Base-by-base conservation (phyloP, 2,888 invertebrate genomes). In the Branchipolynoe longqiensis region DNA sequence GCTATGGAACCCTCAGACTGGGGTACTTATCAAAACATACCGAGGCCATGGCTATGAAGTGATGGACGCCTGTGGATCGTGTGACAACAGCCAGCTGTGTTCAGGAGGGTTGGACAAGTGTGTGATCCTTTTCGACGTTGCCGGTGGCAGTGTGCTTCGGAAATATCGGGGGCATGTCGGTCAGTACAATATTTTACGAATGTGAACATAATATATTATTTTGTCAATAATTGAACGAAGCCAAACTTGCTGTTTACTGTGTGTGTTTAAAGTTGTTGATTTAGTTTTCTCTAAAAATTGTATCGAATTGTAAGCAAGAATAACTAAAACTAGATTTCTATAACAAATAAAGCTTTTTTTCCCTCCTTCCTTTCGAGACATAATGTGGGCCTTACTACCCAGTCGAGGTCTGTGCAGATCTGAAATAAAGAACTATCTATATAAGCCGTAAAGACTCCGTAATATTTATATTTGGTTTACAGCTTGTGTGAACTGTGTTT, bases 61-160 rank as follows among this genome's bases (percentile, higher is more conserved):
- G 0, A 88, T 94, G 64, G 94, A 94, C 90, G 94, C 93, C 3
- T 91, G 91, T 81, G 90, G 91, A 0, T 98, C 98, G 0, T 97
- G 97, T 90, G 99, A 99, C 91, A 99, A 98, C 90, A 92, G 97
- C 89, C 96, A 97, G 91, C 96, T 99, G 85, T 95, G 97, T 48
- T 98, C 98, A 0, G 96, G 97, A 85, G 98, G 98, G 82, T 95
- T 96, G 86, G 99, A 99, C 94, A 98, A 98, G 94, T 97, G 97
- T 25, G 96, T 99, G 0, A 97, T 98, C 85, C 93, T 98, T 41
- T 99, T 98, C 97, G 99, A 99, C 93, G 99, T 99, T 0, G 96
- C 97, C 0, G 97, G 98, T 1, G 99, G 97, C 0, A 96, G 97
- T 90, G 96, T 97, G 0, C 90, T 98, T 54, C 95, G 98, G 81